These are phyloP conservation scores for Datnioides undecimradiatus DNA, from an alignment of 2,113 vertebrate genomes.

Conservation along the genomic window DNA sequence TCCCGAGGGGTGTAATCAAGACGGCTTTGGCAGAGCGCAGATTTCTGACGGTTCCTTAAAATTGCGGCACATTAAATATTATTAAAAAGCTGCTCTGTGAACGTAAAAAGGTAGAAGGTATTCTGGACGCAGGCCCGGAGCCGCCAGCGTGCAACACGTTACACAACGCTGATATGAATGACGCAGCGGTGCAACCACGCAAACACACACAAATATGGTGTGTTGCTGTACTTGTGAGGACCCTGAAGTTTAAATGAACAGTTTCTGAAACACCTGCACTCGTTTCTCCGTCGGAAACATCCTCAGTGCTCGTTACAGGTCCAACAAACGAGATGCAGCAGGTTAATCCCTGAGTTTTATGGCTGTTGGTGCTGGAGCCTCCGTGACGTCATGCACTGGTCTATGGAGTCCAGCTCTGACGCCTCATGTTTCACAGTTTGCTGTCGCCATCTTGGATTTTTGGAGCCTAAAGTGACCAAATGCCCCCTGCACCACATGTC, in stretches of 20 bases:
- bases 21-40: conserved; percentile 59
- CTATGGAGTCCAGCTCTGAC: too few species aligned
- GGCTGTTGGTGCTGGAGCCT: too few species aligned
- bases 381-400: too few species aligned
- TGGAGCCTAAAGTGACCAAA: too few species aligned
- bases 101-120: conserved; percentile 47
- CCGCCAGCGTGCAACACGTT: neutral
- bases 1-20: conserved; percentile 69
- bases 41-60: conserved; percentile 75
- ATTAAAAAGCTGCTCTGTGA: conserved; percentile 70
- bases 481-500: too few species aligned
- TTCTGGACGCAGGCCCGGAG: conserved; percentile 33
- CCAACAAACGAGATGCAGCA: neutral
- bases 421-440: too few species aligned
- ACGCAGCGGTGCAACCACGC: conserved; percentile 9
- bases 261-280: too few species aligned
- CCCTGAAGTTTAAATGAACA: too few species aligned
- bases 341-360: too few species aligned
- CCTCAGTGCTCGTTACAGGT: too few species aligned
- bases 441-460: too few species aligned
- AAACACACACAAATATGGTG: neutral
- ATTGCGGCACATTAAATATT: conserved; percentile 71
- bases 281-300: too few species aligned
- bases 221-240: conserved; percentile 21
- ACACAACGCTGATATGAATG: conserved; percentile 33